Percentiles rank a stretch among this genome's conserved stretches.
Evolutionary conservation across 2,113 vertebrate genomes (phyloP).

Genomic region (Pholis gunnellus): DNA sequence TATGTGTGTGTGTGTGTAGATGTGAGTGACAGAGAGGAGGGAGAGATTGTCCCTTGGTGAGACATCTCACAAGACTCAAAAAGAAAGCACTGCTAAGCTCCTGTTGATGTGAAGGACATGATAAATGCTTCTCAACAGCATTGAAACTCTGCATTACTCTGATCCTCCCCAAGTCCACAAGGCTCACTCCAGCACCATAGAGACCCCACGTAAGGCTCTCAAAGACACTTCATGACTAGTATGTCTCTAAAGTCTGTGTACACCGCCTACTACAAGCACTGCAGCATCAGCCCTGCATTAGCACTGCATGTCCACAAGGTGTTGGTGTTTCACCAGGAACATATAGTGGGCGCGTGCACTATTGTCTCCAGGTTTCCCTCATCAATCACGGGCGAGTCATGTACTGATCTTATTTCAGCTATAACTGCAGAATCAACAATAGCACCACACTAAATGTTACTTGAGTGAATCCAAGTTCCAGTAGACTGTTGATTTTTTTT

Average conservation of each 20-base stretch:
- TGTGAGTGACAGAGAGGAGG: slow-evolving; percentile 38
- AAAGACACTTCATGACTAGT: slow-evolving; percentile 72
- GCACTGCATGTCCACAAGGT: slow-evolving; percentile 74
- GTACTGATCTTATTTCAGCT: slow-evolving; percentile 60
- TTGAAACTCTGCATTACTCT: slow-evolving; percentile 73
- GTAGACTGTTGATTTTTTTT: slow-evolving; percentile 66
- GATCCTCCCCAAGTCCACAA: slow-evolving; percentile 66
- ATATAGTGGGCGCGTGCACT: slow-evolving; percentile 51
- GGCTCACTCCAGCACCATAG: slow-evolving; percentile 65
- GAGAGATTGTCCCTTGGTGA: slow-evolving; percentile 45
- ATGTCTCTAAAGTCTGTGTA: slow-evolving; percentile 74
- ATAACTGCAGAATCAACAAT: slow-evolving; percentile 69
- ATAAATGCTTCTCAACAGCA: slow-evolving; percentile 74
- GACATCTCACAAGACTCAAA: slow-evolving; percentile 70
- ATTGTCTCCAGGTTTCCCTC: slow-evolving; percentile 46
- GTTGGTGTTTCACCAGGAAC: slow-evolving; percentile 65
- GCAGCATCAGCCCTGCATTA: slow-evolving; percentile 67
- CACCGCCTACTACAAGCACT: slow-evolving; percentile 66
- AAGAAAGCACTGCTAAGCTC: slow-evolving; percentile 80
- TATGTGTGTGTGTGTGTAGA: neutral
- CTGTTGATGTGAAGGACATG: slow-evolving; percentile 81
- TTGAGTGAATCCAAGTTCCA: slow-evolving; percentile 58
- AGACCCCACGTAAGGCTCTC: slow-evolving; percentile 54
- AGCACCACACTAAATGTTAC: slow-evolving; percentile 70
- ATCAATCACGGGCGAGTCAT: slow-evolving; percentile 46